Conservation (phyloP, 2,888 invertebrate species). For the Heliconius charithonia region DNA sequence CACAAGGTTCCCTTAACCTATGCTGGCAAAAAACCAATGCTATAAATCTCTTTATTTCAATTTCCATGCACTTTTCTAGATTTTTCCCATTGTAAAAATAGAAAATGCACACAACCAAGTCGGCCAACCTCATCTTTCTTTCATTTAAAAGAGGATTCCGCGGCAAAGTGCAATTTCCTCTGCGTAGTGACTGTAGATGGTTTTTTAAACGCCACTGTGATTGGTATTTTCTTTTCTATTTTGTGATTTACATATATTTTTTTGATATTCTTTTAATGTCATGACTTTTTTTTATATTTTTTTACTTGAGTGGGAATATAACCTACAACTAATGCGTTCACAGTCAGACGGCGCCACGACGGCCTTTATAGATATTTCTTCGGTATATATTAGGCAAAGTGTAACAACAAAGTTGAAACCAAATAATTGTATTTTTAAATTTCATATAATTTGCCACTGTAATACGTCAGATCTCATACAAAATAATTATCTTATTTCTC, state of each 20-base stretch:
- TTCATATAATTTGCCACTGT: no score
- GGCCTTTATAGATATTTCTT: no score
- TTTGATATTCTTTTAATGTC: background rate
- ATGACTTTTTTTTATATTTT: background rate
- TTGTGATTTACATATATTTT: background rate
- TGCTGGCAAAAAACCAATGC: background rate
- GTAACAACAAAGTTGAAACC: no score
- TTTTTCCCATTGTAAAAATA: slow-evolving; percentile 31
- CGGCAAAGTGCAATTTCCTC: slow-evolving; percentile 45
- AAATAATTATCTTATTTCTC: no score
- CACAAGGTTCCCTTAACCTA: no score
- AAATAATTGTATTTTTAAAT: no score
- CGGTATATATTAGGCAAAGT: no score
- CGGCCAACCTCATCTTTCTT: slow-evolving; percentile 44
- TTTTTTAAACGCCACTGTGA: slow-evolving; percentile 27
- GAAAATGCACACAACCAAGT: slow-evolving; percentile 35
- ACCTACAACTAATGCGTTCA: no score
- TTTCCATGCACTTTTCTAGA: slow-evolving; percentile 29
- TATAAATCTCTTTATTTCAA: slow-evolving; percentile 19
- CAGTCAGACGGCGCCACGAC: no score
- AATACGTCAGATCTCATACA: no score
- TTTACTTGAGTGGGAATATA: background rate
- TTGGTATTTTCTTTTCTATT: slow-evolving; percentile 14
- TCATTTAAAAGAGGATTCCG: slow-evolving; percentile 46
- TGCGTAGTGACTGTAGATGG: slow-evolving; percentile 37